Conservation (phyloP, 2,113 vertebrate genomes). For the Microtus pennsylvanicus region DNA sequence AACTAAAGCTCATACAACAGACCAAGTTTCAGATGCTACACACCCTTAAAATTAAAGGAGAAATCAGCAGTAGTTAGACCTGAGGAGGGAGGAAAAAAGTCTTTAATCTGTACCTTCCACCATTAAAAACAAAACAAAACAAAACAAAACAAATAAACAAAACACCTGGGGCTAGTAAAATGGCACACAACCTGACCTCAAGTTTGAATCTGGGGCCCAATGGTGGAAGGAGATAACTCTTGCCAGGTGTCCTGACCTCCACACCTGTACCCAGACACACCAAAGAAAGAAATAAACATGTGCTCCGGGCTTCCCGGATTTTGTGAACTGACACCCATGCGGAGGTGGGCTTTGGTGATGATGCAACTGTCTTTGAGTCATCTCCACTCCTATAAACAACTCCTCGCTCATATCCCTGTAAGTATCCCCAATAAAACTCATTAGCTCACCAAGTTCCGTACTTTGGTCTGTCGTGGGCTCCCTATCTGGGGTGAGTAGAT, state of each 20-base stretch:
- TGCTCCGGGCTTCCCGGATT: not conserved
- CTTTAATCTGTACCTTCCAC: not conserved
- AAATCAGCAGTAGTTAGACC: not conserved
- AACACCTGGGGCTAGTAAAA: not conserved
- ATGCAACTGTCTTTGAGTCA: not conserved
- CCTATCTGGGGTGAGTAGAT: not conserved
- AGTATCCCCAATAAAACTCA: not conserved
- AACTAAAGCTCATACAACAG: not conserved
- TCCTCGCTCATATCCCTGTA: not conserved
- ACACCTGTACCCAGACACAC: not conserved
- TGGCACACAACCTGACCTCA: not conserved
- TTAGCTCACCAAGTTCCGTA: not conserved
- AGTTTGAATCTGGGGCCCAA: too few species aligned
- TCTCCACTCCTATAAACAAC: not conserved
- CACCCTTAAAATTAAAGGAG: not conserved
- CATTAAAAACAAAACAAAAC: not conserved
- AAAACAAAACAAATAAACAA: not conserved
- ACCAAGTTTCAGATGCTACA: not conserved
- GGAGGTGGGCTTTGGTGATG: not conserved
- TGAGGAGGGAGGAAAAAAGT: not conserved
- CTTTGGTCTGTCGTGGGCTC: too few species aligned
- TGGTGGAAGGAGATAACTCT: not conserved
- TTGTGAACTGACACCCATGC: not conserved
- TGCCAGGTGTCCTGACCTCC: not conserved
- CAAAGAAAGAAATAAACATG: not conserved